Base-by-base conservation (phyloP, 2,888 invertebrate genomes). In the Lottia gigantea region DNA sequence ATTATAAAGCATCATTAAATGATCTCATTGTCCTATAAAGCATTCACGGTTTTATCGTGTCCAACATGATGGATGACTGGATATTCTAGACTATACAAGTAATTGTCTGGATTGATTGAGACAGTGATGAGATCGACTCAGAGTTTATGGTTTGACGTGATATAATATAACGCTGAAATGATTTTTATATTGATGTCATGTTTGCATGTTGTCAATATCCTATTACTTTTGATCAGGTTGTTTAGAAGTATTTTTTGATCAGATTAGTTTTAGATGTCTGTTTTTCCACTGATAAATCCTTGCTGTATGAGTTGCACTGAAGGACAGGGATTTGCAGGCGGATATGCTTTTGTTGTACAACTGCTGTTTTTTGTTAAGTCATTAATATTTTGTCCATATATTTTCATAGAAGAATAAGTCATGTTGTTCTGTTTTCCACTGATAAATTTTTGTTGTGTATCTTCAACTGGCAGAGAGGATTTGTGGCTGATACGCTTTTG, bases 51-150 rank as follows among this genome's bases (percentile, higher is more conserved):
- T 55, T 55, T 55, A 23, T 55, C 19, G 23, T 8, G 55, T 55
- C 55, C 55, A 23, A 55, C 55, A 55, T 55, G 55, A 55, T 55
- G 11, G 23, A 55, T 55, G 55, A 55, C 55, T 55, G 19, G 55
- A 55, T 55, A 55, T 19, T 23, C 55, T 23, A 55, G 55, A 55
- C 55, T 55, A 55, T 23, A 55, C 55, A 55, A 55, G 55, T 55
- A 23, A 55, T 55, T 55, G 55, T 55, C 55, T 19, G 19, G 23
- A 55, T 19, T 23, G 23, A 55, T 55, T 55, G 55, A 11, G 55
- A 55, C 55, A 23, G 19, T 55, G 55, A 55, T 23, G 55, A 55
- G 55, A 23, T 19, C 2, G 23, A 14, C 23, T 55, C 8, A 12
- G 19, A 23, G 55, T 55, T 55, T 55, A 55, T 55, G 23, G 19